Base-by-base conservation (phyloP, 1,140 invertebrate genomes). In the Drosophila athabasca region DNA sequence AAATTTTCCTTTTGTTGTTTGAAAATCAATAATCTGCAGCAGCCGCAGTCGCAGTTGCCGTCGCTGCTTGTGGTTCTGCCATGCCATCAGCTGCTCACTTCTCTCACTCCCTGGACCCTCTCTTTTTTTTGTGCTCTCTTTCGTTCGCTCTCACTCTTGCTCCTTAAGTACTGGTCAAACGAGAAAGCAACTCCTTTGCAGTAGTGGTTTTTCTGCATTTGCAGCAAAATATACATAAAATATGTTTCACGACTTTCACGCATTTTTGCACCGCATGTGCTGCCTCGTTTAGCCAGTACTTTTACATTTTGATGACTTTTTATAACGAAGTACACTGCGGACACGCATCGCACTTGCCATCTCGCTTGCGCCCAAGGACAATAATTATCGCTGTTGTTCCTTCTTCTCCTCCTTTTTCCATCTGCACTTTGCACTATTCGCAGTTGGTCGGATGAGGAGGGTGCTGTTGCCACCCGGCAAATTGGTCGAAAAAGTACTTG, bases 11-110 rank as follows among this genome's bases (percentile, higher is more conserved):
- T 80, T 65, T 68, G 53, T 62, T 24, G 62, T 22, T 29, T 45
- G 67, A 88, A 87, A 87, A 87, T 87, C 83, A 79, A 87, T 87
- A 87, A 79, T 87, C 52, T 88, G 78, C 82, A 78, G 80, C 71
- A 71, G 75, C 79, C 53, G 54, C 19, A 19, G 24, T 29, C 29
- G 29, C 29, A 29, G 29, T 29, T 1, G 29, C 29, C 31, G 59
- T 60, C 50, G 62, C 57, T 31, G 35, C 46, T 6, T 46, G 35
- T 13, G 35, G 11, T 24, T 39, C 35, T 57, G 19, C 45, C 35
- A 43, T 59, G 13, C 50, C 62, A 54, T 49, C 75, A 59, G 54
- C 51, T 52, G 53, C 72, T 68, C 52, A 11, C 3, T 35, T 59
- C 55, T 43, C 44, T 49, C 19, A 51, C 53, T 46, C 59, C 39